phyloP scores from a whole-genome alignment of 2,888 invertebrate species.

The Unio pictorum region DNA sequence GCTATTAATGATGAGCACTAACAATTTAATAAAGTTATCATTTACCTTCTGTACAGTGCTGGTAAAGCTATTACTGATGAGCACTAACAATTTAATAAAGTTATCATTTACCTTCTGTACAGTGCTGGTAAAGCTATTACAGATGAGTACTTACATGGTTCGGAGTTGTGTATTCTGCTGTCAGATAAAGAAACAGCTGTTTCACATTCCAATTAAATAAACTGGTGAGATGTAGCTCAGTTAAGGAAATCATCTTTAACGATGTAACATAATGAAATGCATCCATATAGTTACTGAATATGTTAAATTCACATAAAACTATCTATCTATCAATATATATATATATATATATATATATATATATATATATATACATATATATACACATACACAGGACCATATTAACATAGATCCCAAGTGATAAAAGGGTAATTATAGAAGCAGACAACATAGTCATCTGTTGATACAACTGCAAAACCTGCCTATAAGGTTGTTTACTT shows the following conservation, averaged over 20 bases:
- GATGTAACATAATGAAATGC: not conserved
- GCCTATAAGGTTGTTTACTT: no score
- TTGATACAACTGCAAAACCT: no score
- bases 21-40: slow-evolving; percentile 65
- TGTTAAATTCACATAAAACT: no score
- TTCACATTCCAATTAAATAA: slow-evolving; percentile 99
- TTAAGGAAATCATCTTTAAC: slow-evolving; percentile 34
- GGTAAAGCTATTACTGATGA: not conserved
- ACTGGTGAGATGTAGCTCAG: slow-evolving; percentile 79
- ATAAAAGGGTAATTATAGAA: no score
- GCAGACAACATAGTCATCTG: no score
- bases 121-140: not conserved
- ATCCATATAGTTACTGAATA: no score
- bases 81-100: slow-evolving; percentile 61
- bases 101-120: no score
- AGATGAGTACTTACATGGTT: slow-evolving; percentile 82
- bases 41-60: no score
- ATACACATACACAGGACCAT: no score
- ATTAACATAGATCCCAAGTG: no score
- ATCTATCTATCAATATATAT: no score
- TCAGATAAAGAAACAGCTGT: slow-evolving; percentile 95
- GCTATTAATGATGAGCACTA: slow-evolving; percentile 74
- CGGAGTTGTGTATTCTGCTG: slow-evolving; percentile 93
- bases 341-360: fast-evolving
- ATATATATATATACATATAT: no score